A percentile compares a stretch with the other conserved stretches of the same genome.
These are phyloP conservation scores for Henricia sp. DNA, from an alignment of 53 echinoderm and acorn worm genomes.

Conservation along the genomic window DNA sequence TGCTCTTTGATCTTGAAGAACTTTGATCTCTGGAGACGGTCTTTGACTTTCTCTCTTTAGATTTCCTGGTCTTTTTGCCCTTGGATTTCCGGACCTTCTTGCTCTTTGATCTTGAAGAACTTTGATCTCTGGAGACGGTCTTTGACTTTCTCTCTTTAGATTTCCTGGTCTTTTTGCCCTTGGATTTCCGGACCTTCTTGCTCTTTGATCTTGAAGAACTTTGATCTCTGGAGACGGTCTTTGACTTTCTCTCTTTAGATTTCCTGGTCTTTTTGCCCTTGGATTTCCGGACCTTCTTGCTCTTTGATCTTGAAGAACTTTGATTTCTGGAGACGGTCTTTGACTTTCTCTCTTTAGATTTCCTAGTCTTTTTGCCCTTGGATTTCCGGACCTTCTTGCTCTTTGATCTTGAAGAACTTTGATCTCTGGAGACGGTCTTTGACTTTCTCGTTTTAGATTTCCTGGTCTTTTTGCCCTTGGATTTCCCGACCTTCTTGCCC, in stretches of 20 bases:
- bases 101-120: too few relatives aligned
- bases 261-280: neutral
- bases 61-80: neutral
- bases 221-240: neutral
- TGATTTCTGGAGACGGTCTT: too few relatives aligned
- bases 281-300: neutral
- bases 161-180: too few relatives aligned
- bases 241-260: neutral
- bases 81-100: neutral
- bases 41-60: neutral
- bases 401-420: neutral
- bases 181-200: slow-evolving; percentile 48
- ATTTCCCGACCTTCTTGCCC: neutral
- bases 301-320: too few relatives aligned
- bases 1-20: neutral
- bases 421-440: neutral
- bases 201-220: neutral
- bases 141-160: too few relatives aligned
- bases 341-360: too few relatives aligned
- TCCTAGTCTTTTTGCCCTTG: too few relatives aligned
- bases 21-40: neutral
- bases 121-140: too few relatives aligned
- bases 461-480: neutral
- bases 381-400: slow-evolving; percentile 45
- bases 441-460: slow-evolving; percentile 1